Conservation (phyloP, 2,888 invertebrate species). For the Hypsopygia costalis region DNA sequence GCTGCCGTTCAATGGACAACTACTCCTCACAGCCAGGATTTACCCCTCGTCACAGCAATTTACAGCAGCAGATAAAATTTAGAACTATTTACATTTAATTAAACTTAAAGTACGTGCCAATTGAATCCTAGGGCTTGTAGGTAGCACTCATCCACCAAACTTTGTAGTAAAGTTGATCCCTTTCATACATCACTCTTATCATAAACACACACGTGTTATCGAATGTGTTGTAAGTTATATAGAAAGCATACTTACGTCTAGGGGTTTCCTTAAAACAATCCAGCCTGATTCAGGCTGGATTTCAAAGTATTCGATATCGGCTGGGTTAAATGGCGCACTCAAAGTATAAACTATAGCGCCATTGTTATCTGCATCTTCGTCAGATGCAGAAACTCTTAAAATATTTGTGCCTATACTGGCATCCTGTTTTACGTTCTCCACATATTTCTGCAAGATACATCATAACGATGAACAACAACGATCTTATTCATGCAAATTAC, state of each 20-base stretch:
- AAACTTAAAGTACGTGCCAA: conserved; percentile 76
- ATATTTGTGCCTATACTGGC: conserved; percentile 97
- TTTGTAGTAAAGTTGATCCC: conserved; percentile 70
- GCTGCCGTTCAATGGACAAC: conserved; percentile 70
- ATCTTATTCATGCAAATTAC: conserved; percentile 40
- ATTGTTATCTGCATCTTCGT: conserved; percentile 98
- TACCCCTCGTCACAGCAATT: conserved; percentile 71
- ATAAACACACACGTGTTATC: conserved; percentile 43
- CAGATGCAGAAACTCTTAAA: conserved; percentile 95
- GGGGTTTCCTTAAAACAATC: conserved; percentile 96
- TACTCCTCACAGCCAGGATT: conserved; percentile 80
- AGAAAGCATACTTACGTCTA: conserved; percentile 92
- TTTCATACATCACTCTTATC: conserved; percentile 68
- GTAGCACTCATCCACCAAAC: conserved; percentile 81
- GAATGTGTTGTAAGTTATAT: conserved; percentile 23
- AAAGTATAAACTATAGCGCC: conserved; percentile 96
- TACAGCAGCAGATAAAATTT: conserved; percentile 75
- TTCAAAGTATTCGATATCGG: conserved; percentile 96
- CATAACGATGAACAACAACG: conserved; percentile 32
- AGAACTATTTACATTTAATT: conserved; percentile 77
- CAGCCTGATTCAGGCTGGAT: conserved; percentile 98
- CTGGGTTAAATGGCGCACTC: conserved; percentile 93
- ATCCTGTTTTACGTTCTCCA: conserved; percentile 98
- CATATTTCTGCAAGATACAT: conserved; percentile 90
- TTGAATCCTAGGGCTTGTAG: conserved; percentile 79